Conservation (phyloP, 2,888 invertebrate species). For the Acleris sparsana region DNA sequence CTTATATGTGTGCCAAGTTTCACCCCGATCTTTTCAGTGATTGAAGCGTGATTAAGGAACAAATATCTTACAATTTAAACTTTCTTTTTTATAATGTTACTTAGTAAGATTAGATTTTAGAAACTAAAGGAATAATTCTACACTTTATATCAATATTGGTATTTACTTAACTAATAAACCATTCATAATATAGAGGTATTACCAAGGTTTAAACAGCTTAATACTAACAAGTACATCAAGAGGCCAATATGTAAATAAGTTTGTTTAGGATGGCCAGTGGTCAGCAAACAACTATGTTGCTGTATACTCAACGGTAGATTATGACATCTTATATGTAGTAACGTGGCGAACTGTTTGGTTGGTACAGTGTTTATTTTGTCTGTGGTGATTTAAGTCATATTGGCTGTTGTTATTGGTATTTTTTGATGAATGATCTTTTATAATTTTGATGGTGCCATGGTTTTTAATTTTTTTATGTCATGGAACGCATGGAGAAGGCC, state of each 20-base stretch:
- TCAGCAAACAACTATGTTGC: constrained; percentile 37
- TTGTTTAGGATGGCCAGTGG: constrained; percentile 44
- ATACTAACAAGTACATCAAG: constrained; percentile 40
- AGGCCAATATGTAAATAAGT: constrained; percentile 54
- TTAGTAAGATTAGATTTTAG: too few species aligned
- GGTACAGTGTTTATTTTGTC: neutral
- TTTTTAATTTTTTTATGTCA: too few species aligned
- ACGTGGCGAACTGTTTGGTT: neutral
- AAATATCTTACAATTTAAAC: too few species aligned
- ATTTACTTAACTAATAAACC: neutral
- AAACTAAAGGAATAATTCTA: too few species aligned
- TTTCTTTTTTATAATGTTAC: too few species aligned
- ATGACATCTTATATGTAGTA: constrained; percentile 26
- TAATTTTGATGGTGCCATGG: too few species aligned
- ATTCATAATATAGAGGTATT: constrained; percentile 11
- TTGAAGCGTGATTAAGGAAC: too few species aligned
- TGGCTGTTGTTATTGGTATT: neutral
- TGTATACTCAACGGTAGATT: constrained; percentile 26
- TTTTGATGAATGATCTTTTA: neutral
- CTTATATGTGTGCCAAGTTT: too few species aligned
- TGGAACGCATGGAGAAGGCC: too few species aligned
- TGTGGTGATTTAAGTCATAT: neutral
- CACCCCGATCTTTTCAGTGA: too few species aligned
- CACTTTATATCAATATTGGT: neutral
- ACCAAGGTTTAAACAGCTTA: constrained; percentile 4